Evolutionary conservation across 2,113 vertebrate genomes (phyloP), one percentile per base, ranked within the genome.

Genomic region (Aptenodytes patagonicus): DNA sequence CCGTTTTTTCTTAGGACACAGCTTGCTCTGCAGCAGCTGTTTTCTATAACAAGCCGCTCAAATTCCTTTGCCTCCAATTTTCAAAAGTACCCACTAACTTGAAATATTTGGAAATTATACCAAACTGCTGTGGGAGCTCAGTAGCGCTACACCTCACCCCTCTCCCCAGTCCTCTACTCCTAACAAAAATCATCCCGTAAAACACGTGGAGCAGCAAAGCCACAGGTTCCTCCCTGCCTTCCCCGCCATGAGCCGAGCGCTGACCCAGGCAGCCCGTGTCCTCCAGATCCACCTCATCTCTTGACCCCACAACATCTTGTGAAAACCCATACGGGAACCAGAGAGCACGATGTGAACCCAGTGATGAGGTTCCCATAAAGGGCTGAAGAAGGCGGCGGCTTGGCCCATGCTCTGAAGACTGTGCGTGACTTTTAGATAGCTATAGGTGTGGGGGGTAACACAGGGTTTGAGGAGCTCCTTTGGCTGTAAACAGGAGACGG

Each of bases 21-120:
- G 93, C 40, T 22, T 65, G 65, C 58, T 89, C 58, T 46, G 91
- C 84, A 95, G 78, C 95, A 96, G 91, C 85, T 95, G 93, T n/a
- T 91, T 90, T 47, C 87, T 47, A 73, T 95, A 90, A 91, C 34
- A 13, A 93, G 47, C 65, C 65, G 81, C 89, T 91, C 86, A 58
- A 29, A 94, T 55, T 91, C 92, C 89, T 95, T 47, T 87, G 70
- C 81, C 89, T 83, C 54, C 42, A 25, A 90, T 88, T 91, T 89
- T 88, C 84, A 66, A 16, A 93, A 93, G 78, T 62, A 20, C 89
- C 83, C 87, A 65, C 91, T 73, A 77, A 93, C 64, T 54, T 66
- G 75, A 65, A 80, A 25, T 62, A 65, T 6, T 66, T 77, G 78
- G 84, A 65, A 95, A 57, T 1, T 3, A 51, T 20, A 83, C 31